Evolutionary conservation across 1,140 invertebrate genomes (phyloP).

Genomic region (Hyposmocoma kahamanoa): DNA sequence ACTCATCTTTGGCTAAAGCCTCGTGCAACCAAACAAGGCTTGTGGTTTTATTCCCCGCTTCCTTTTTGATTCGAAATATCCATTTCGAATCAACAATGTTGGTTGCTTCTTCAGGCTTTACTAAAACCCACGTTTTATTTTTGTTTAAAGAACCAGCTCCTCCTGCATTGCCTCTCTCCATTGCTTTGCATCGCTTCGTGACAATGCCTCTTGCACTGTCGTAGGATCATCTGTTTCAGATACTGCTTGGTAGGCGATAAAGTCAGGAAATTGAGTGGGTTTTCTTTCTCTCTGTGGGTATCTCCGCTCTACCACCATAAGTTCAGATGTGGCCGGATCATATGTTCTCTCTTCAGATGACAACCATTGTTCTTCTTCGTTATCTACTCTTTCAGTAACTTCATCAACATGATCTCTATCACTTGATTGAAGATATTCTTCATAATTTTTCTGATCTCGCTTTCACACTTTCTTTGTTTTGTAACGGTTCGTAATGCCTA

Average conservation of each 20-base stretch:
- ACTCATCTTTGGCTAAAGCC: slow-evolving; percentile 14
- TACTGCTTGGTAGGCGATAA: background rate
- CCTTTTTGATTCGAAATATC: background rate
- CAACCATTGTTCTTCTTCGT: background rate
- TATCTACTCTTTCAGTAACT: background rate
- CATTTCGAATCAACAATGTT: background rate
- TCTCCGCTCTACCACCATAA: background rate
- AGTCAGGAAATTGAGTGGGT: background rate
- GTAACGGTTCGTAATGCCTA: background rate
- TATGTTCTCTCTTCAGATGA: background rate
- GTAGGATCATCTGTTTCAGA: background rate
- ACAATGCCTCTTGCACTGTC: background rate
- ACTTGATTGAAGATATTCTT: background rate
- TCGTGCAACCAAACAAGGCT: slow-evolving; percentile 13
- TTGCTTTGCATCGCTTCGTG: background rate
- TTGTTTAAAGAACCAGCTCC: background rate
- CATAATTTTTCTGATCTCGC: background rate
- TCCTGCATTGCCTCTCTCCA: background rate
- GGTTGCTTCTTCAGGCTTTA: background rate
- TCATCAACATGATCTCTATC: background rate
- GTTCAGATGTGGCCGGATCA: background rate
- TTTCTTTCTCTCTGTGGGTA: background rate
- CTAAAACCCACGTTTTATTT: background rate
- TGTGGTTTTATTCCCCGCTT: background rate
- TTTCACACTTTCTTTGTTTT: background rate